Percentiles rank a stretch among this genome's conserved stretches.
Conservation (phyloP, 2,113 vertebrate species). For the Merops nubicus region DNA sequence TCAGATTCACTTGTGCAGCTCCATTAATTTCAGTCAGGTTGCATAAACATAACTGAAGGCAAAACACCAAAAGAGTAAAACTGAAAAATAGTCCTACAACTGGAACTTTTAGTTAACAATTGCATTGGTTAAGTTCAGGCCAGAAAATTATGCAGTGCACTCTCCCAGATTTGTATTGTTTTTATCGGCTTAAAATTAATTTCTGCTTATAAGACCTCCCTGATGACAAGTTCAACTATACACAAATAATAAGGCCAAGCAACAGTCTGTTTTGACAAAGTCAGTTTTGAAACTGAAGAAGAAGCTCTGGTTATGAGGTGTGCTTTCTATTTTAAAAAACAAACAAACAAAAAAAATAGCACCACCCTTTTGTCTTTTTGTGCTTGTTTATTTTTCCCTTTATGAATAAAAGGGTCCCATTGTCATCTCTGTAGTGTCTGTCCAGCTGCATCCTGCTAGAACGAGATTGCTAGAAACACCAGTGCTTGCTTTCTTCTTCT, state of each 20-base stretch:
- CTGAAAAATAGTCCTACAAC: not conserved
- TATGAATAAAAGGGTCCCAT: not conserved
- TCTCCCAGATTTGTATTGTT: not conserved
- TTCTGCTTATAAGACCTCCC: not conserved
- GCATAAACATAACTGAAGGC: not conserved
- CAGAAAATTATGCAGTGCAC: not conserved
- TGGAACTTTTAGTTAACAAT: not conserved
- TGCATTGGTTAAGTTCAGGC: not conserved
- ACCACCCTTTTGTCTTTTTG: not conserved
- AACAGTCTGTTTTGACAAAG: not conserved
- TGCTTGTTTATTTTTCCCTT: rapidly evolving
- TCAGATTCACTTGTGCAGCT: not conserved
- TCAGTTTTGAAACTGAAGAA: not conserved
- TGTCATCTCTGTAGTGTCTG: not conserved
- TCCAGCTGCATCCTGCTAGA: not conserved
- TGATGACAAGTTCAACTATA: not conserved
- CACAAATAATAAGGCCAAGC: not conserved
- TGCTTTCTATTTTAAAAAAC: not conserved
- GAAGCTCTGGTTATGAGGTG: not conserved
- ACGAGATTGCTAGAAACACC: not conserved
- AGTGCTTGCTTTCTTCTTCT: not conserved
- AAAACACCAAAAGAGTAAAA: not conserved
- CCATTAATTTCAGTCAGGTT: slow-evolving; percentile 14
- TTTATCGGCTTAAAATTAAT: not conserved
- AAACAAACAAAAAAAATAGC: too few relatives aligned